Base-by-base conservation (phyloP, 2,797 vertebrate genomes). In the Hypotaenidia okinawae region DNA sequence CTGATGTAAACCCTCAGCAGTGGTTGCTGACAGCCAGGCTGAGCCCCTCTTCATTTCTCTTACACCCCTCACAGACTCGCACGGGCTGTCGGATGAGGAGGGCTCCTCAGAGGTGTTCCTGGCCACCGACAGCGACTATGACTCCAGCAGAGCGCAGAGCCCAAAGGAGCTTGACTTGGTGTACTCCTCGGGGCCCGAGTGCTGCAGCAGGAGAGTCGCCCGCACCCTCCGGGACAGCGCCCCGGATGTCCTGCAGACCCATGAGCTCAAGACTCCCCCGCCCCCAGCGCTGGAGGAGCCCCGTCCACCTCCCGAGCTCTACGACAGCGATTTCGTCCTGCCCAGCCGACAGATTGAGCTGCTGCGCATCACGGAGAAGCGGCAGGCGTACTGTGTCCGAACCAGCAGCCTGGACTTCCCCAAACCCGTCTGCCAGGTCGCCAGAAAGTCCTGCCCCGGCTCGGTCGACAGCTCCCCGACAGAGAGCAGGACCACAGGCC, bases 351-450 rank as follows among this genome's bases (percentile, higher is more conserved):
- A 99, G 96, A 99, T 99, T 0, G 99, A 99, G 96, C 98, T 99
- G 75, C 93, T 99, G 93, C 98, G 98, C 94, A 98, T 99, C 96
- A 99, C 99, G 0, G 99, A 99, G 97, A 99, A 99, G 97, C 97
- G 98, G 11, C 99, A 99, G 95, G 99, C 99, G 0, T 99, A 99
- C 94, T 99, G 99, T 3, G 98, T 99, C 16, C 98, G 99, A 15
- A 99, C 99, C 96, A 99, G 98, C 97, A 99, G 99, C 96, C 97
- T 99, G 84, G 99, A 99, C 96, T 98, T 98, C 93, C 98, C 99
- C 25, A 97, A 97, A 35, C 96, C 97, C 0, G 74, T 93, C 74
- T 97, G 96, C 75, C 96, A 94, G 8, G 84, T 27, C 2, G 90
- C 97, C n/a, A 91, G 97, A 11, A 98, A 98, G 67, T 98, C 97